Percentiles rank a stretch among this genome's conserved stretches.
These are phyloP conservation scores for Clarias fuscus DNA, from an alignment of 2,797 vertebrate genomes.

Conservation along the genomic window DNA sequence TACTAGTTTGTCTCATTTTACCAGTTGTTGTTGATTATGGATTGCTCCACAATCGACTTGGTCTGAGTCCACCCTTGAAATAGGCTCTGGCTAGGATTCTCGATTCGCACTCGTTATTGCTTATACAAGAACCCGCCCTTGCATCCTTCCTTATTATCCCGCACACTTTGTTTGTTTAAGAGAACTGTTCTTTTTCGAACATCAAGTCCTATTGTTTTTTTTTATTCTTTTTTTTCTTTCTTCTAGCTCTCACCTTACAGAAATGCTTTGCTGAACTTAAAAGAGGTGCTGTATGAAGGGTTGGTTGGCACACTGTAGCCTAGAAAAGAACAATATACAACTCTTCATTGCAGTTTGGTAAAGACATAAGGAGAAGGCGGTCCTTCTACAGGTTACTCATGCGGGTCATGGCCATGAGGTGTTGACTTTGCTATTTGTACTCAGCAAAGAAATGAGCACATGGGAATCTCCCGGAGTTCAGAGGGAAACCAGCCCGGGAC, in stretches of 20 bases:
- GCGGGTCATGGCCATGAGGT: constrained; percentile 2
- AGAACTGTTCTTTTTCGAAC: not conserved
- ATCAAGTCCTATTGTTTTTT: not conserved
- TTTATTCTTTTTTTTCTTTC: not conserved
- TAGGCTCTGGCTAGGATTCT: not conserved
- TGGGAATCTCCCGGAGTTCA: not conserved
- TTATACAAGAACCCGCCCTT: not conserved
- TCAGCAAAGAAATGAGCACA: not conserved
- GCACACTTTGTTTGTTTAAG: not conserved
- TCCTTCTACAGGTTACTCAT: not conserved
- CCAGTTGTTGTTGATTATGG: not conserved
- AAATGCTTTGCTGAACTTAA: not conserved
- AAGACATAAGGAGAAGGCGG: not conserved
- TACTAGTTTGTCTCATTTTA: not conserved
- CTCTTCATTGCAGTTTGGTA: not conserved
- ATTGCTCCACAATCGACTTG: not conserved
- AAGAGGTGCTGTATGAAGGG: not conserved
- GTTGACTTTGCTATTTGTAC: constrained; percentile 13
- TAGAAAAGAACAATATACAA: not conserved
- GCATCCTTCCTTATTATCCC: not conserved
- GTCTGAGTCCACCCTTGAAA: not conserved
- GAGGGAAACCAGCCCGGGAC: not conserved
- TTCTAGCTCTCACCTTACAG: not conserved
- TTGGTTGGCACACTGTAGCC: not conserved
- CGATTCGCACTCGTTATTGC: not conserved